Conservation (phyloP, 2,888 invertebrate species). For the Dioctria rufipes region DNA sequence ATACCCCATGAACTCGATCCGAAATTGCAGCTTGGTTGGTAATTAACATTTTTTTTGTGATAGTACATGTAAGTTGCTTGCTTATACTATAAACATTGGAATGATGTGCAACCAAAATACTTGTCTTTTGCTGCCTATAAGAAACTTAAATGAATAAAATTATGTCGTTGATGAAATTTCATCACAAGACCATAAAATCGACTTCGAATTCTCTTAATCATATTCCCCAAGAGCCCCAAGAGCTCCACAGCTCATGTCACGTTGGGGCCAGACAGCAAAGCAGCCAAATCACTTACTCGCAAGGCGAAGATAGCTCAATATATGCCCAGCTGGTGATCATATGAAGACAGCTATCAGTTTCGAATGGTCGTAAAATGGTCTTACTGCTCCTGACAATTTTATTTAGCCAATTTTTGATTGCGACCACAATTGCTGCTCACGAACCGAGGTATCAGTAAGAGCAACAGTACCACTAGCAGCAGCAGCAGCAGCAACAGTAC, state of each 20-base stretch:
- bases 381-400: conserved; percentile 28
- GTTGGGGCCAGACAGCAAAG: too few species aligned
- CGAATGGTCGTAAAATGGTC: conserved; percentile 32
- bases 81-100: too few species aligned
- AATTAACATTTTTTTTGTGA: too few species aligned
- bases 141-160: background rate
- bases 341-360: conserved; percentile 20
- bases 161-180: background rate
- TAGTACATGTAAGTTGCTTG: too few species aligned
- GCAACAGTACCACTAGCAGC: background rate
- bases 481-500: too few species aligned
- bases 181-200: conserved; percentile 25
- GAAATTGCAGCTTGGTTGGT: too few species aligned
- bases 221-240: background rate
- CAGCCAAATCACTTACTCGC: background rate
- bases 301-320: background rate
- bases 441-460: background rate
- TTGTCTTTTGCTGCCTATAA: background rate
- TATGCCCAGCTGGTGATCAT: conserved; percentile 27
- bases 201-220: conserved; percentile 12
- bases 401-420: conserved; percentile 22
- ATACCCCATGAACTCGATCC: too few species aligned
- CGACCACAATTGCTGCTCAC: conserved; percentile 25
- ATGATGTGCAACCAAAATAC: too few species aligned
- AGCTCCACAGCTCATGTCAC: background rate